Base-by-base conservation (phyloP, 2,797 vertebrate species). In the Leuciscus waleckii region DNA sequence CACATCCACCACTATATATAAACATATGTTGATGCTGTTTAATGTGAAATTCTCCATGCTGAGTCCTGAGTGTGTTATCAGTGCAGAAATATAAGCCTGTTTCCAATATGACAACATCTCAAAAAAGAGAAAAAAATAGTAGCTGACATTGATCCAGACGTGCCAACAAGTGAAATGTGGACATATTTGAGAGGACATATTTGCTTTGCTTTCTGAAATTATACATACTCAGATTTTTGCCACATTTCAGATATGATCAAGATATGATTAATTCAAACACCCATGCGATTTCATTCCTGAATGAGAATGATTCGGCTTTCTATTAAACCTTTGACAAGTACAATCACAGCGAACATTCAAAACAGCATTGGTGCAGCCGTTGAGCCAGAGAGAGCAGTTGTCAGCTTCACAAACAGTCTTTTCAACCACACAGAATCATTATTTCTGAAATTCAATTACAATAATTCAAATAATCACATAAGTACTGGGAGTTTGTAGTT, bases 1-100 rank as follows among this genome's bases (percentile, higher is more conserved):
- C 89, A 91, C 86, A 74, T 84, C 87, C 35, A 11, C 29, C 32
- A 68, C 21, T 37, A 76, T 82, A 61, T 58, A 73, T 76, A 85
- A 76, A 86, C 87, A 89, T 54, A 78, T 54, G 77, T 83, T 81
- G 77, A 88, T 76, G 41, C 65, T 51, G 39, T 69, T 2, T 46
- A 46, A 17, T 65, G 8, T 49, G 19, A 14, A 37, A 76, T 77
- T n/a, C 77, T 77, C 11, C 7, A n/a, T 35, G 63, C 21, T 35
- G 65, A 49, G 7, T 81, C 70, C 63, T 63, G n/a, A 37, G 16
- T 29, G 65, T 82, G 37, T 82, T n/a, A 61, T 61, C 37, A n/a
- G 68, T 73, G 37, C 39, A 54, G 11, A 54, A 58, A 68, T n/a
- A 68, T 68, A 77, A 76, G 46, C 32, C 23, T 68, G 17, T 83